Percentiles rank a stretch among this genome's conserved stretches.
Evolutionary conservation across 2,797 vertebrate species (phyloP).

Genomic region (Malacoctenus gilli): DNA sequence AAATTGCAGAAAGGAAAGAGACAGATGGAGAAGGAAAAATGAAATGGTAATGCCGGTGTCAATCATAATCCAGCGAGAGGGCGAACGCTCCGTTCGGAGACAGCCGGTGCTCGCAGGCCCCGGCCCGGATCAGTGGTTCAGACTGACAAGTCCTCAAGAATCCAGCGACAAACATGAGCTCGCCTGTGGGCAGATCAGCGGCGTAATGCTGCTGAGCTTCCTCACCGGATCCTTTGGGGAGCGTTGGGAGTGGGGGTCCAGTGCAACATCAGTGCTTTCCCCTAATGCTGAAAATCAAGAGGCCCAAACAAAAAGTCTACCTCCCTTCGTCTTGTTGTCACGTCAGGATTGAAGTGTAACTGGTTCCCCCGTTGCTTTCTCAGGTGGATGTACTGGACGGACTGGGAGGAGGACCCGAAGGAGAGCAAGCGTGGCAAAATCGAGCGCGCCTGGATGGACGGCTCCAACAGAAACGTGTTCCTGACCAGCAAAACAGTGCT

Average conservation of each 20-base stretch:
- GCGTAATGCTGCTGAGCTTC: slow-evolving; percentile 7
- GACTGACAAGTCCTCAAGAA: slow-evolving; percentile 38
- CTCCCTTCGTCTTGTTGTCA: background rate
- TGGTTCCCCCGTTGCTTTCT: background rate
- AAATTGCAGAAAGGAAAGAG: slow-evolving; percentile 21
- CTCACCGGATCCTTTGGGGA: slow-evolving; percentile 7
- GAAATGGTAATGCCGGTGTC: slow-evolving; percentile 40
- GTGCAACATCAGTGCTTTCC: background rate
- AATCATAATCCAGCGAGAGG: slow-evolving; percentile 29
- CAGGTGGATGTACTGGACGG: slow-evolving; percentile 99
- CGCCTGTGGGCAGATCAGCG: slow-evolving; percentile 28
- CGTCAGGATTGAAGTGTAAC: background rate
- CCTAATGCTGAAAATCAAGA: slow-evolving; percentile 5
- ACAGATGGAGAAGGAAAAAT: slow-evolving; percentile 37
- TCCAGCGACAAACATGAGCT: slow-evolving; percentile 24
- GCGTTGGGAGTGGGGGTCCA: slow-evolving; percentile 9
- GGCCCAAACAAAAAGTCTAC: slow-evolving; percentile 4
- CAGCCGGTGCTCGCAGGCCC: slow-evolving; percentile 12
- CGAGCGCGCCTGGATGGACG: slow-evolving; percentile 98
- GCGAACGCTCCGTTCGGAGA: slow-evolving; percentile 10
- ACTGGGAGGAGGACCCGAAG: slow-evolving; percentile 98
- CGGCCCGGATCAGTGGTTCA: slow-evolving; percentile 25
- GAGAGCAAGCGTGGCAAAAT: slow-evolving; percentile 96
- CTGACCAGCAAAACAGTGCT: slow-evolving; percentile 95
- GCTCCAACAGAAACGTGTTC: slow-evolving; percentile 92